Percentiles rank a stretch among this genome's conserved stretches.
phyloP scores from a whole-genome alignment of 2,888 invertebrate genomes.

The Drosophila nr. medialis region DNA sequence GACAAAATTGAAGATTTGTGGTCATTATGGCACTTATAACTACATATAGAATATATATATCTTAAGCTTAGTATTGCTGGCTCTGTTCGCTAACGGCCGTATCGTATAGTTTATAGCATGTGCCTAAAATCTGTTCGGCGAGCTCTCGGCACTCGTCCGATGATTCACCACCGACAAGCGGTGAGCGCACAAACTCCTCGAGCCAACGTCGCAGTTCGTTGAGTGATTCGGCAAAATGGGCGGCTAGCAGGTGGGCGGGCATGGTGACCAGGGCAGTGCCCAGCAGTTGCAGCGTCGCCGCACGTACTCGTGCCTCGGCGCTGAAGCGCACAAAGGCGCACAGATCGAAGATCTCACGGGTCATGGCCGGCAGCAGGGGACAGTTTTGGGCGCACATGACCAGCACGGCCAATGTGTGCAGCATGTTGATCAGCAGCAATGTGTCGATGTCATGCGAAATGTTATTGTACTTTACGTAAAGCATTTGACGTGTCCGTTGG shows the following conservation, averaged over 20 bases:
- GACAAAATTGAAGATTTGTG: neutral
- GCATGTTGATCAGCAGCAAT: conserved; percentile 88
- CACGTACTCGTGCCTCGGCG: conserved; percentile 88
- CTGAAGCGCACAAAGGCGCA: conserved; percentile 89
- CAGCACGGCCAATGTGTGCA: conserved; percentile 89
- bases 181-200: conserved; percentile 86
- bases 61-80: conserved; percentile 9
- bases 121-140: conserved; percentile 87
- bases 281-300: conserved; percentile 88
- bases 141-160: conserved; percentile 88
- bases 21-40: neutral
- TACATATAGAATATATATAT: neutral
- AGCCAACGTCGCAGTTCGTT: conserved; percentile 90
- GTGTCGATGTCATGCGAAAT: conserved; percentile 88
- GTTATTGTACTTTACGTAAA: conserved; percentile 85
- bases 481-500: conserved; percentile 87
- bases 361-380: conserved; percentile 87
- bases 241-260: conserved; percentile 86
- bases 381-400: conserved; percentile 90
- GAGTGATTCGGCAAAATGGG: conserved; percentile 87
- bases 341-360: conserved; percentile 89
- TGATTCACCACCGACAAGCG: conserved; percentile 87
- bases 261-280: conserved; percentile 88
- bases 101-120: conserved; percentile 74
- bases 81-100: conserved; percentile 33